Percentiles rank a stretch among this genome's conserved stretches.
Conservation (phyloP, 1,140 invertebrate genomes). For the Ylistrum balloti region DNA sequence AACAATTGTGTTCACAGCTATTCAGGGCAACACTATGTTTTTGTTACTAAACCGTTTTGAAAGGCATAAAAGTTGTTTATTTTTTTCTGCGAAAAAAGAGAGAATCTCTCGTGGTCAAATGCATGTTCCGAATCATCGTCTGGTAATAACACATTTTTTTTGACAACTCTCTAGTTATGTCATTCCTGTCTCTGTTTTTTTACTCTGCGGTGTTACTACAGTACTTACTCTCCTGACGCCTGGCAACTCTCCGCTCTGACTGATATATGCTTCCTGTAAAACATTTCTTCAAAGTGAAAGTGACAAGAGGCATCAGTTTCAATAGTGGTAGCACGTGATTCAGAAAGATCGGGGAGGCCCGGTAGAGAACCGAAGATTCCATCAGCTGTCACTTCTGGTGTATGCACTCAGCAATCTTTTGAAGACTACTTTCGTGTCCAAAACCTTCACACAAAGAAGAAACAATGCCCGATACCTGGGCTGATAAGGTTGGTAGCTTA, state of each 20-base stretch:
- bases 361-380: neutral
- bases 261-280: constrained; percentile 22
- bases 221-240: neutral
- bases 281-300: constrained; percentile 31
- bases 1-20: too few species aligned
- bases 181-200: neutral
- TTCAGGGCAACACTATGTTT: too few species aligned
- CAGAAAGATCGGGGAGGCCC: neutral
- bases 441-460: neutral
- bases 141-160: neutral
- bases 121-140: neutral
- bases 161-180: neutral
- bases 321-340: neutral
- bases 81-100: too few species aligned
- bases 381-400: constrained; percentile 32
- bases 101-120: too few species aligned
- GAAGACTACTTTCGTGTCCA: neutral
- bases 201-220: neutral
- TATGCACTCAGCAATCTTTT: neutral
- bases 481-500: neutral
- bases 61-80: neutral
- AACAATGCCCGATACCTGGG: constrained; percentile 23
- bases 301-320: neutral
- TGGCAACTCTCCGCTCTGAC: neutral
- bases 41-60: neutral